Evolutionary conservation across 2,797 vertebrate genomes (phyloP).

Genomic region (Platalea minor): DNA sequence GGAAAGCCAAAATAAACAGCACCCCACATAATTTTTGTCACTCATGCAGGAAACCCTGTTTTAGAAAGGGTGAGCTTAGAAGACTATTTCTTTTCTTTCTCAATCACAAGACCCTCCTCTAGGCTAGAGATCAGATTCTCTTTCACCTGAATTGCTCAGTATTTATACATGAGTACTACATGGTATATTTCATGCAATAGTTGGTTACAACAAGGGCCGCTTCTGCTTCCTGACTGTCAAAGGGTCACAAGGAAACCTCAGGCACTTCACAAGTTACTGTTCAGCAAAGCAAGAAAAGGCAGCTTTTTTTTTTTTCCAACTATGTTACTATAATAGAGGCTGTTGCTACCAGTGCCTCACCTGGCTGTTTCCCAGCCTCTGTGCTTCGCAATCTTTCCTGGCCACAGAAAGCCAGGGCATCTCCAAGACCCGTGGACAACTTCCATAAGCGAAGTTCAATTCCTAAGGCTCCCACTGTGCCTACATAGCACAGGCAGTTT

Average conservation of each 20-base stretch:
- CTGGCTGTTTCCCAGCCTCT: not conserved
- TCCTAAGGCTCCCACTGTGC: slow-evolving; percentile 16
- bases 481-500: not conserved
- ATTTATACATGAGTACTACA: not conserved
- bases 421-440: slow-evolving; percentile 17
- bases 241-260: not conserved
- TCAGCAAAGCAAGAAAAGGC: not conserved
- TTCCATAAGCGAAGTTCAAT: slow-evolving; percentile 15
- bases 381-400: not conserved
- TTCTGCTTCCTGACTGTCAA: not conserved
- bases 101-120: not conserved
- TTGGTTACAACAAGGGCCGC: not conserved
- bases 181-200: not conserved
- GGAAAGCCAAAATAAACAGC: not conserved
- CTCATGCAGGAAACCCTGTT: not conserved
- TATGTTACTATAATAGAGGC: not conserved
- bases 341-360: not conserved
- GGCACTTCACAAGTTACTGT: not conserved
- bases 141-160: not conserved
- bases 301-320: not conserved
- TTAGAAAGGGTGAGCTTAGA: not conserved
- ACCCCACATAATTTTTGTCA: not conserved
- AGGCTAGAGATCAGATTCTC: not conserved
- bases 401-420: not conserved
- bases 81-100: not conserved